These are phyloP conservation scores for Villa cingulata DNA, from an alignment of 2,888 invertebrate species.

Conservation along the genomic window DNA sequence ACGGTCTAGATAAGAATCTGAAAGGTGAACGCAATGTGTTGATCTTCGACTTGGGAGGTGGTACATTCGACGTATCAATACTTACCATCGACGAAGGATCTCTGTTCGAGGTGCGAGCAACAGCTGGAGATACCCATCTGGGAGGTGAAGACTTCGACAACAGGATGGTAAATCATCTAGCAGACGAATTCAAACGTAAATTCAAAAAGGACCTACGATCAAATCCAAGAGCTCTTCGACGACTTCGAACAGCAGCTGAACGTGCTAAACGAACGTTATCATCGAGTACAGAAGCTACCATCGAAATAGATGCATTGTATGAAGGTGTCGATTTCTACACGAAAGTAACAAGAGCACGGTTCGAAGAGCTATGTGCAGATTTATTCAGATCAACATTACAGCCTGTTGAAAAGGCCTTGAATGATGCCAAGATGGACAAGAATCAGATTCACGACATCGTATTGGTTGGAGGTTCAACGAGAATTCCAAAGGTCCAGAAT, in stretches of 20 bases:
- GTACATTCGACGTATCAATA: slow-evolving; percentile 91
- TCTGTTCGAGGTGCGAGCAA: slow-evolving; percentile 85
- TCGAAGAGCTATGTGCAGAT: slow-evolving; percentile 61
- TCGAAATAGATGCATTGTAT: slow-evolving; percentile 61
- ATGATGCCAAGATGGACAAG: slow-evolving; percentile 68
- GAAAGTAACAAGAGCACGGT: slow-evolving; percentile 56
- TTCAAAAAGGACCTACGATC: slow-evolving; percentile 52
- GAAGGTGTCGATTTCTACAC: slow-evolving; percentile 63
- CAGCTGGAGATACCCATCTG: slow-evolving; percentile 89
- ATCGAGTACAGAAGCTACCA: slow-evolving; percentile 59
- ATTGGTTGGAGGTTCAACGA: slow-evolving; percentile 66
- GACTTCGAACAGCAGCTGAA: slow-evolving; percentile 62
- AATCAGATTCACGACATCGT: slow-evolving; percentile 63
- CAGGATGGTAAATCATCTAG: slow-evolving; percentile 72
- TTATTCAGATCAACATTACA: slow-evolving; percentile 58
- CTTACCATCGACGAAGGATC: slow-evolving; percentile 83
- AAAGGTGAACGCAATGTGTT: slow-evolving; percentile 68
- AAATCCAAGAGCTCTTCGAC: slow-evolving; percentile 52
- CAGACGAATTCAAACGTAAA: slow-evolving; percentile 74
- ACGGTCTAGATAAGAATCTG: slow-evolving; percentile 77
- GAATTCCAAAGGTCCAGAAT: slow-evolving; percentile 65
- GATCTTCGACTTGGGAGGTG: slow-evolving; percentile 52
- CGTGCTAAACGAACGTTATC: slow-evolving; percentile 64
- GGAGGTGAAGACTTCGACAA: slow-evolving; percentile 90
- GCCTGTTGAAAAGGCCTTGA: slow-evolving; percentile 64